Percentiles rank a stretch among this genome's conserved stretches.
phyloP scores from a whole-genome alignment of 2,888 invertebrate genomes.

The Tetranychus truncatus region DNA sequence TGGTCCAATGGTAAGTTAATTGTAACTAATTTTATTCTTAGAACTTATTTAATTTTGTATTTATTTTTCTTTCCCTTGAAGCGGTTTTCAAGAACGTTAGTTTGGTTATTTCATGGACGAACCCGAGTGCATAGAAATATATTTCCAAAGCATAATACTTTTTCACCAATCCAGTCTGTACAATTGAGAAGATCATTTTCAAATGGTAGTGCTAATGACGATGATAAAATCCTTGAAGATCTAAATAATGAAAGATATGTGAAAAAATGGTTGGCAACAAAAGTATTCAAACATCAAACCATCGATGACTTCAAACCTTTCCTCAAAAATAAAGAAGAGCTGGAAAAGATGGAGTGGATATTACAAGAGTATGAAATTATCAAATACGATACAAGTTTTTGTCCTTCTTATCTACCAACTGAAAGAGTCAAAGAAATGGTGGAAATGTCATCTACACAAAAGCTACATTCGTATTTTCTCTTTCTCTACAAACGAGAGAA shows the following conservation, averaged over 20 bases:
- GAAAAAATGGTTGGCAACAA: neutral
- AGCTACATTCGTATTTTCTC: neutral
- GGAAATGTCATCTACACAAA: neutral
- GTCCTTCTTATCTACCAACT: neutral
- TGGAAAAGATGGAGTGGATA: neutral
- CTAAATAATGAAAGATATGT: neutral
- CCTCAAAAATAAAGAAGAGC: neutral
- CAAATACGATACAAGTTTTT: neutral
- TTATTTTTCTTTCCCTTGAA: no score
- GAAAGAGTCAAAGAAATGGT: neutral
- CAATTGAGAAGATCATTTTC: neutral
- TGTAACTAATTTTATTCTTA: no score
- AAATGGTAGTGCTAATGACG: neutral
- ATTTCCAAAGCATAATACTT: no score
- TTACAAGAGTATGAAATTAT: slow-evolving; percentile 2
- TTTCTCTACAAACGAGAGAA: neutral
- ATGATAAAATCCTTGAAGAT: neutral
- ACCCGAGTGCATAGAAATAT: no score
- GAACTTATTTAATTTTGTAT: no score
- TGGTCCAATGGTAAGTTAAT: no score
- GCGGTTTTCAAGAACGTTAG: no score
- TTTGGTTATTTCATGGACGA: no score
- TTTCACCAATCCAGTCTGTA: no score
- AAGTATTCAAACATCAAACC: neutral
- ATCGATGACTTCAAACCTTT: neutral